Base-by-base conservation (phyloP, 2,113 vertebrate species). In the Xenotilapia longispinis region DNA sequence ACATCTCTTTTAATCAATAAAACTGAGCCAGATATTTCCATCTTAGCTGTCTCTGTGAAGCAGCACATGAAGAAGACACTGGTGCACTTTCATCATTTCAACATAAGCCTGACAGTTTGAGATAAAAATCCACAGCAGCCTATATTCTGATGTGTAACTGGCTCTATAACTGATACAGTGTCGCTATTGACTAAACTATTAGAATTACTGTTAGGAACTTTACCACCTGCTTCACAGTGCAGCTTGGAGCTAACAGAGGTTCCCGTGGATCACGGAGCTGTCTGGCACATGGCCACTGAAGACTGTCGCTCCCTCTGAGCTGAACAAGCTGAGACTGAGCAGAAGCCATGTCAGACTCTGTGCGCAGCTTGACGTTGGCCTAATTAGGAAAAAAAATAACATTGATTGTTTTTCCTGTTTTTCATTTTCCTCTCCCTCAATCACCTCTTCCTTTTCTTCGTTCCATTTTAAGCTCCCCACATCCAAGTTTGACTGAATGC, bases 341-440 rank as follows among this genome's bases (percentile, higher is more conserved):
- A 5, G 78, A 89, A 63, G 26, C 31, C 63, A 8, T 28, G 26
- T 54, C 78, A 78, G 58, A 83, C 23, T 63, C 45, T 2, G 47
- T 21, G 75, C 81, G 83, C 89, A 57, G 84, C 70, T 73, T 82
- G 85, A 87, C 17, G n/a, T 83, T 31, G 7, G 75, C 54, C 58
- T 80, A 88, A 87, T 92, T 90, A 84, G 10, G 38, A 11, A 65
- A 87, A 81, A 85, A 81, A 80, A 73, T 75, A 85, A 81, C 36
- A 82, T 19, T 47, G 28, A 57, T 65, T 58, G 80, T 36, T 21
- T 45, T 19, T 55, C 17, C 19, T 8, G 80, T 87, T 70, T 60
- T 75, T 63, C 28, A 15, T 82, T 82, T 28, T 80, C 51, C 53
- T 84, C 80, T 53, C 36, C 75, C 53, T 75, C 54, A 7, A 11